Base-by-base conservation (phyloP, 2,888 invertebrate species). In the Euproctis similis region DNA sequence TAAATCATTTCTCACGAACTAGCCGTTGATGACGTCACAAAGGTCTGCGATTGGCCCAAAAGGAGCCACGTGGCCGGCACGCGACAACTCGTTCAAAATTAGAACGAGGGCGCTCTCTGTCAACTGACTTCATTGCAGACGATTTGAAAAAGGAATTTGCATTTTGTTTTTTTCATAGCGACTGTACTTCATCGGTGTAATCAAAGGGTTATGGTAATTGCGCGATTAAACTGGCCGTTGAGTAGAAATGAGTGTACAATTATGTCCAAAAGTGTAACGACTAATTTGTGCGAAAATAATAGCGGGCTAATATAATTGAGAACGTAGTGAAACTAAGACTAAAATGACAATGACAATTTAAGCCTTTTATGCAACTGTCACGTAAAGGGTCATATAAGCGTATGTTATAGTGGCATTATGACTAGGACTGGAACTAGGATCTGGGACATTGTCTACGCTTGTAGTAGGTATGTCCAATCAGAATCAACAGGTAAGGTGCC, bases 1-100 rank as follows among this genome's bases (percentile, higher is more conserved):
- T 47, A 46, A 47, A 47, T 48, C 46, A 43, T 48, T 36, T 47
- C 48, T 43, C 48, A 46, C 48, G 43, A 32, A 43, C 42, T 42
- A 40, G 38, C 38, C 40, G 25, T 11, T 30, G 42, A 33, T 48
- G 48, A 48, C 48, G 48, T 48, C 48, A 48, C 38, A 48, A 41
- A 31, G 31, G 13, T 17, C 38, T 26, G 28, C 35, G 26, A 48
- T 41, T 46, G 48, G 48, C 39, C 39, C 35, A 48, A 48, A 39
- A 43, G 43, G 30, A 25, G 46, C 39, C 48, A 48, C 48, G 48
- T 48, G 48, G 24, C 41, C 30, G 39, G 34, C 46, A 28, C 48
- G 46, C 46, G 48, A 13, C 48, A 39, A 48, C 47, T 48, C 43
- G 37, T 46, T 48, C 30, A 14, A 43, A 48, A 48, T 43, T 46